These are phyloP conservation scores for Prunella fulvescens DNA, from an alignment of 2,113 vertebrate species.

Conservation along the genomic window DNA sequence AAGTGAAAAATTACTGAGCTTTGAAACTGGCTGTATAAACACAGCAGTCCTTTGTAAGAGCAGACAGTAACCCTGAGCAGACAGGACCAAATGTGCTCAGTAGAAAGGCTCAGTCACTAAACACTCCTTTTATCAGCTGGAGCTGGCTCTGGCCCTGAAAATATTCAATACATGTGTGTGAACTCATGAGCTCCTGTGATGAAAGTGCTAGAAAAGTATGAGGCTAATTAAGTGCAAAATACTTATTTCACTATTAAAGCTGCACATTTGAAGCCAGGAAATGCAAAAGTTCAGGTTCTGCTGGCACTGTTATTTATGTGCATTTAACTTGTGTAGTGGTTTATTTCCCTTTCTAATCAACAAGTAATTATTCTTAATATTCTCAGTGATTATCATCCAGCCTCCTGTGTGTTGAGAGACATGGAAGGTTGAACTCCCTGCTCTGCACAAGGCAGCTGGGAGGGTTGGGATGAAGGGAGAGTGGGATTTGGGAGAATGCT, in stretches of 20 bases:
- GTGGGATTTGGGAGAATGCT: neutral
- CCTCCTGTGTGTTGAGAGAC: neutral
- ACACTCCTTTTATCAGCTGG: neutral
- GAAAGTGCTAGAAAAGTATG: neutral
- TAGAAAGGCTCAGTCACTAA: neutral
- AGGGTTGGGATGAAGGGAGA: neutral
- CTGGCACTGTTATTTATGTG: neutral
- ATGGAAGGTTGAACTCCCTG: neutral
- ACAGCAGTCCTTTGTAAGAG: neutral
- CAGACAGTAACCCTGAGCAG: neutral
- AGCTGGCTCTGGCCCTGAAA: neutral
- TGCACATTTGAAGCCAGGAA: neutral
- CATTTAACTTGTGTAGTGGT: neutral
- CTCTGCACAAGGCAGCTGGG: neutral
- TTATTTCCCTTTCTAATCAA: neutral
- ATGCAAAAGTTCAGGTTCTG: constrained; percentile 50
- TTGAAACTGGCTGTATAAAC: neutral
- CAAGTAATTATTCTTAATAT: neutral
- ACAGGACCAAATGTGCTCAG: neutral
- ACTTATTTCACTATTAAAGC: neutral
- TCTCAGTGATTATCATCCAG: neutral
- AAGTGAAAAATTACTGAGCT: neutral
- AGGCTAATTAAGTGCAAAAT: neutral
- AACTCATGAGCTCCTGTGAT: neutral
- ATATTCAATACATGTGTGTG: neutral